Evolutionary conservation across 2,797 vertebrate genomes (phyloP).

Genomic region (Valencia hispanica): DNA sequence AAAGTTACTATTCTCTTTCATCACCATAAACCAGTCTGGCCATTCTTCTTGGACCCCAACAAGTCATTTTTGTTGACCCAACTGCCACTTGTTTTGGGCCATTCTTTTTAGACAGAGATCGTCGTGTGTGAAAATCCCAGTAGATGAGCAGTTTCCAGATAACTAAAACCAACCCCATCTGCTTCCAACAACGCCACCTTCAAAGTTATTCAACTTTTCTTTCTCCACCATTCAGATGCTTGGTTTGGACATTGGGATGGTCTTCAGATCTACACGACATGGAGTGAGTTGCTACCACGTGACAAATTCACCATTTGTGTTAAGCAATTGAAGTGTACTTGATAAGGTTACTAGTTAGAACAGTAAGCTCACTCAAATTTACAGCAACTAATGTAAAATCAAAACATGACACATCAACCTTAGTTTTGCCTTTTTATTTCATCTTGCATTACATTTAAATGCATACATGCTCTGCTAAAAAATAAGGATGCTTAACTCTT

Average conservation of each 20-base stretch:
- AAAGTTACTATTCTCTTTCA: neutral
- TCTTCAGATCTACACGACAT: neutral
- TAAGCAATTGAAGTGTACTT: too few species aligned
- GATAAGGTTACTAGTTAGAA: too few species aligned
- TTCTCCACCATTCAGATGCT: neutral
- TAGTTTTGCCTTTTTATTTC: slow-evolving; percentile 64
- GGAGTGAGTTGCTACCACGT: neutral
- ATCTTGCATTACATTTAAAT: slow-evolving; percentile 70
- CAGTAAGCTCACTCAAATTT: neutral
- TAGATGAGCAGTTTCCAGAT: too few species aligned
- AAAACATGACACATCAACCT: neutral
- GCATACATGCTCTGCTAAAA: slow-evolving; percentile 61
- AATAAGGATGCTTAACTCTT: slow-evolving; percentile 46
- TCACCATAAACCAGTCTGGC: neutral
- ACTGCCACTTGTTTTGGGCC: neutral
- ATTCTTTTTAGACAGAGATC: too few species aligned
- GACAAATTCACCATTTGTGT: neutral
- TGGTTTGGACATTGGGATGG: too few species aligned
- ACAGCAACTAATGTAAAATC: neutral
- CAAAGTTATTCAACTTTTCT: too few species aligned
- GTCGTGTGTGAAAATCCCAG: too few species aligned
- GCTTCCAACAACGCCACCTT: too few species aligned
- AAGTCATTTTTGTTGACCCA: neutral
- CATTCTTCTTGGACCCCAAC: neutral
- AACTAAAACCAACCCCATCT: too few species aligned